A percentile compares a stretch with the other conserved stretches of the same genome.
These are phyloP conservation scores for Sinelater perroti DNA, from an alignment of 2,888 invertebrate genomes.

Conservation along the genomic window DNA sequence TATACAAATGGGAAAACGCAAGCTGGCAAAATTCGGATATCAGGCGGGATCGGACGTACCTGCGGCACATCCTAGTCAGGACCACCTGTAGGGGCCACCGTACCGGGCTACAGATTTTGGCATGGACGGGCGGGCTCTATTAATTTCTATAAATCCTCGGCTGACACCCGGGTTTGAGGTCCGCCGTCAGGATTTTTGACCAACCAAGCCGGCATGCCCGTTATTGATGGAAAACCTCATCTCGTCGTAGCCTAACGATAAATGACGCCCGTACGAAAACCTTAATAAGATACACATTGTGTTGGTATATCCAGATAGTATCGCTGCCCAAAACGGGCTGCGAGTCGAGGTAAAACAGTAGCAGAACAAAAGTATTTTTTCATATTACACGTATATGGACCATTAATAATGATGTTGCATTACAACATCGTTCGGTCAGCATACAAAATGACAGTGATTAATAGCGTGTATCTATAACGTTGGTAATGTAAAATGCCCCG, in stretches of 20 bases:
- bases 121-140: constrained; percentile 34
- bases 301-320: constrained; percentile 32
- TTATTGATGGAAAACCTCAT: constrained; percentile 45
- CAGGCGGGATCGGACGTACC: constrained; percentile 12
- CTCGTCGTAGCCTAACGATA: constrained; percentile 37
- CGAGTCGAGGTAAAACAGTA: constrained; percentile 43
- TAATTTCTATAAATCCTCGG: constrained; percentile 37
- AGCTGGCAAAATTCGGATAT: constrained; percentile 16
- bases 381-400: constrained; percentile 46
- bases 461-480: constrained; percentile 49
- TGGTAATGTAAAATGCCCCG: constrained; percentile 48
- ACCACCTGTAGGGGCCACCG: constrained; percentile 31
- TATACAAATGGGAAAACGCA: constrained; percentile 20
- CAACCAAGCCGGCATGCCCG: constrained; percentile 13
- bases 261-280: constrained; percentile 35
- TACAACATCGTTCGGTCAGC: constrained; percentile 48
- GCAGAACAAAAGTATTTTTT: constrained; percentile 47
- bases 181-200: constrained; percentile 22
- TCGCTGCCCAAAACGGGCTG: constrained; percentile 28
- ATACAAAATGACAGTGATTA: constrained; percentile 53
- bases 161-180: constrained; percentile 22
- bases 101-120: constrained; percentile 30
- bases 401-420: constrained; percentile 53
- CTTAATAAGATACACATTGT: constrained; percentile 27
- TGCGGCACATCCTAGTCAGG: constrained; percentile 22